Evolutionary conservation across 1,140 invertebrate genomes (phyloP), one percentile per base, ranked within the genome.

Genomic region (Plectrocnemia conspersa): DNA sequence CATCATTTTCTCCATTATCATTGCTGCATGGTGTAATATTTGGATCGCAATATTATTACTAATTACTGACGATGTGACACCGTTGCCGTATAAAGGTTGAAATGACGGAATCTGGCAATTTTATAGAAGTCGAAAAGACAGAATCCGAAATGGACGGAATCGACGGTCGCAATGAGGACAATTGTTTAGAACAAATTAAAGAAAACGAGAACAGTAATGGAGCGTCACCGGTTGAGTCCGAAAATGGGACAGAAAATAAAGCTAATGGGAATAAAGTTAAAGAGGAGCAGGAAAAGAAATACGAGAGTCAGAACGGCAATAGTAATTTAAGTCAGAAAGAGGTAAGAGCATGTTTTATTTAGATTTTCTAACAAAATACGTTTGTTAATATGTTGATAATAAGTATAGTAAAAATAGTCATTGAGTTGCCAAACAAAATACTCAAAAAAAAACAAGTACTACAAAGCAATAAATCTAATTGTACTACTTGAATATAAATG

Each of bases 31-130:
- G 15, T 38, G 11, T 38, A 45, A 9, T 27, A 40, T 36, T 10
- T 3, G 11, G 13, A 9, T 9, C 21, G 2, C 11, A 32, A 9
- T 32, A 47, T 47, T 32, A 6, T 47, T 18, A 18, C 27, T 11
- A 36, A 35, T 16, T 7, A 13, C 9, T 38, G 13, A 11, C 32
- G 11, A 27, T 19, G 11, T 41, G 36, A 42, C 22, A 6, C 22
- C 4, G 5, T 13, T 42, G 22, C 18, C 16, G 38, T 55, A 55
- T 11, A 29, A 73, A 74, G 74, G 70, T 75, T 44, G 72, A 76
- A 73, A 46, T 74, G 64, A 76, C 72, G n/a, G 70, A 74, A 49
- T 71, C 72, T 40, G 73, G 72, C n/a, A 73, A 73, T 64, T 76
- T 76, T 67, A 73, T 76, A 62, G 74, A 75, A 69, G 71, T 74